phyloP scores from a whole-genome alignment of 1,140 invertebrate genomes.

The Procambarus virginalis region DNA sequence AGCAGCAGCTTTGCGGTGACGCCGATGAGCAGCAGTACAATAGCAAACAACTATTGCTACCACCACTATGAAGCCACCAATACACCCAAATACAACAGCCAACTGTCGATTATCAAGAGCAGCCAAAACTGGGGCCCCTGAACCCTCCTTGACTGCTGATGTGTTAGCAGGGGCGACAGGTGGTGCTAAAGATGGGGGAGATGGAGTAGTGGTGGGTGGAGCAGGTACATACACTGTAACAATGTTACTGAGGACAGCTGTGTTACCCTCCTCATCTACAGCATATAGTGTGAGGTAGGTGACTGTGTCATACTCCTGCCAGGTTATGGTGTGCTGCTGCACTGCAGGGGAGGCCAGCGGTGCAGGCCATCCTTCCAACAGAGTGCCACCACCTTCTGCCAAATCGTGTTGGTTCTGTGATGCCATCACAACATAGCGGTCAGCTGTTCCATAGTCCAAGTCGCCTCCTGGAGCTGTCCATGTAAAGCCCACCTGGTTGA shows the following conservation, averaged over 20 bases:
- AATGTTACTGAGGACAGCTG: slow-evolving; percentile 78
- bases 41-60: slow-evolving; percentile 46
- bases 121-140: slow-evolving; percentile 37
- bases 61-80: slow-evolving; percentile 54
- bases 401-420: slow-evolving; percentile 23
- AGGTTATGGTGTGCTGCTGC: slow-evolving; percentile 67
- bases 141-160: slow-evolving; percentile 44
- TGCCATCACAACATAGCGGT: slow-evolving; percentile 68
- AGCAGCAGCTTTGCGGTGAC: slow-evolving; percentile 44
- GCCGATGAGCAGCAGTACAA: slow-evolving; percentile 44
- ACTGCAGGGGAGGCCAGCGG: slow-evolving; percentile 49
- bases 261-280: slow-evolving; percentile 74
- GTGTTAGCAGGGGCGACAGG: slow-evolving; percentile 55
- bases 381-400: slow-evolving; percentile 20
- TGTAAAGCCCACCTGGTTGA: slow-evolving; percentile 58
- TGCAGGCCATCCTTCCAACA: slow-evolving; percentile 61
- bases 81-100: slow-evolving; percentile 58
- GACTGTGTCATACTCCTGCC: slow-evolving; percentile 60
- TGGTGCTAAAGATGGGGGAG: slow-evolving; percentile 63
- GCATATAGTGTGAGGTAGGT: slow-evolving; percentile 77
- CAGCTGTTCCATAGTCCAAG: slow-evolving; percentile 71
- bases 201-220: slow-evolving; percentile 71
- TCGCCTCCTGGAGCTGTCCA: slow-evolving; percentile 73
- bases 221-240: slow-evolving; percentile 76
- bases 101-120: slow-evolving; percentile 52